Evolutionary conservation across 2,113 vertebrate species (phyloP).

Genomic region (Xiphorhynchus elegans): DNA sequence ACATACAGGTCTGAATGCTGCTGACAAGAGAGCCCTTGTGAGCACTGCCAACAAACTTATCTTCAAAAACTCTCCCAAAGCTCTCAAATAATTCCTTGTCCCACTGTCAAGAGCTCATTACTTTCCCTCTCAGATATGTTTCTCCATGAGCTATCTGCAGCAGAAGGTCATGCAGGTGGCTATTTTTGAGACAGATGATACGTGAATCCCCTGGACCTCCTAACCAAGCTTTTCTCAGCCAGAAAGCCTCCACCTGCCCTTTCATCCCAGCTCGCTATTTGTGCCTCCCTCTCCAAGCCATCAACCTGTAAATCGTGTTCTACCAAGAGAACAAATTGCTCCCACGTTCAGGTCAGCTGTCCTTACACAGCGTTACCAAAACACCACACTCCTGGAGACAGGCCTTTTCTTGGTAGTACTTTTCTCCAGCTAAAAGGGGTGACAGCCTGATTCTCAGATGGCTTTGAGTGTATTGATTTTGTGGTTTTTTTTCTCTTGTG

Average conservation of each 20-base stretch:
- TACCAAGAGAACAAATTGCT: background rate
- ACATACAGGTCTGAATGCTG: background rate
- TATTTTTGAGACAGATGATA: background rate
- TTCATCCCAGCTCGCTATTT: background rate
- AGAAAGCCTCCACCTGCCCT: background rate
- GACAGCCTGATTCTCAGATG: background rate
- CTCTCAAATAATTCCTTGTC: background rate
- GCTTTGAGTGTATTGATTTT: background rate
- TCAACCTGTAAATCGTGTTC: background rate
- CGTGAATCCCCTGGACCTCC: background rate
- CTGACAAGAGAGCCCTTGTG: background rate
- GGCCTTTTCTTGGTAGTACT: background rate
- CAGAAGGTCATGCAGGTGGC: background rate
- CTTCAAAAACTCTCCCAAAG: background rate
- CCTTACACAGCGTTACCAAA: background rate
- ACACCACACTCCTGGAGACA: background rate
- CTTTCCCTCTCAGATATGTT: background rate
- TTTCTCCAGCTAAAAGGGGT: background rate
- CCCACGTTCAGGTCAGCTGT: background rate
- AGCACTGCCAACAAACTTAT: background rate
- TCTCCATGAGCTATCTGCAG: background rate
- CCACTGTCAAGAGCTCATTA: background rate
- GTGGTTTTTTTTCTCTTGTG: background rate
- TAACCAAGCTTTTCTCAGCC: background rate
- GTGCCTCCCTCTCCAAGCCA: background rate